Percentiles rank a stretch among this genome's conserved stretches.
These are phyloP conservation scores for Diarsia rubi DNA, from an alignment of 2,888 invertebrate species.

Conservation along the genomic window DNA sequence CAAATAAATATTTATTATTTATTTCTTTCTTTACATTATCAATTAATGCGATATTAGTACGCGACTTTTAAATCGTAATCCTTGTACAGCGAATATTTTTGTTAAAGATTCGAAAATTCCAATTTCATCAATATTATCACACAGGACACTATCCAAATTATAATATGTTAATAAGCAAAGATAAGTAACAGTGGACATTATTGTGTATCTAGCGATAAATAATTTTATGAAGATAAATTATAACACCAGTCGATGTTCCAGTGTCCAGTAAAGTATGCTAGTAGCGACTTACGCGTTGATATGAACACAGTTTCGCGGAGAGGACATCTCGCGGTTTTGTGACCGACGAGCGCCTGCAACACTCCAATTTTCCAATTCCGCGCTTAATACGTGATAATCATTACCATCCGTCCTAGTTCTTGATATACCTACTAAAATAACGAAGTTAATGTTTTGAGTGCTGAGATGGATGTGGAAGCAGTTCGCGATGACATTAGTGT, in stretches of 20 bases:
- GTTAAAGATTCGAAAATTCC: conserved; percentile 21
- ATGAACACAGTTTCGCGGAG: conserved; percentile 30
- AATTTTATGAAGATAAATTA: conserved; percentile 48
- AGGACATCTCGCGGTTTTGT: conserved; percentile 48
- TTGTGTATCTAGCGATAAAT: conserved; percentile 60
- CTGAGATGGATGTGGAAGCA: conserved; percentile 82
- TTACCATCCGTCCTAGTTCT: conserved; percentile 67
- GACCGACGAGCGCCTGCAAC: conserved; percentile 53
- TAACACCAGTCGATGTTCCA: conserved; percentile 28
- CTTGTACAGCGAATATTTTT: not conserved
- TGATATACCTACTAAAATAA: conserved; percentile 43
- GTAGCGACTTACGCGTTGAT: conserved; percentile 39
- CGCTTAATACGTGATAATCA: conserved; percentile 70
- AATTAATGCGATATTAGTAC: conserved; percentile 1
- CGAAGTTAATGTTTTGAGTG: conserved; percentile 37
- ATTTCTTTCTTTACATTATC: too few species aligned
- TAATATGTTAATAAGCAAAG: conserved; percentile 49
- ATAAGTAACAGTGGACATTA: conserved; percentile 57
- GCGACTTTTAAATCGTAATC: conserved; percentile 20
- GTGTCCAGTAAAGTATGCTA: conserved; percentile 29
- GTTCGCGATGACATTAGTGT: conserved; percentile 80
- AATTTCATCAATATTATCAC: conserved; percentile 39
- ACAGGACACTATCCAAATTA: conserved; percentile 35
- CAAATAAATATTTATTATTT: too few species aligned
- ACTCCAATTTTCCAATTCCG: conserved; percentile 79